phyloP scores from a whole-genome alignment of 2,113 vertebrate genomes.

The Stomatorhinus ivindoensis region DNA sequence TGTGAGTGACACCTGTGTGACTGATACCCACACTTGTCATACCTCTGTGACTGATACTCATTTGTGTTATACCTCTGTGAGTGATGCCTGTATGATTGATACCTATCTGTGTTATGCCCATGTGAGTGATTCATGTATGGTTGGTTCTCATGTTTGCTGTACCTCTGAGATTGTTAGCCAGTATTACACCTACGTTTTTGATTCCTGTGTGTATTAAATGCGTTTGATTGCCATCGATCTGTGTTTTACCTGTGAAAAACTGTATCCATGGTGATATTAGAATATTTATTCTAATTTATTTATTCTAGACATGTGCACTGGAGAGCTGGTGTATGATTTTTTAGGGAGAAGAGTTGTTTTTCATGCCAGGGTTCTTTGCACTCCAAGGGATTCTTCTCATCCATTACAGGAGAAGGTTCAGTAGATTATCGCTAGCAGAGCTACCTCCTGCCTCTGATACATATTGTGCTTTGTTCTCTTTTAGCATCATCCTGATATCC shows the following conservation, averaged over 20 bases:
- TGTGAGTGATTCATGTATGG: not conserved
- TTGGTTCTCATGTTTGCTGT: not conserved
- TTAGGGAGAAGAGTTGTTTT: not conserved
- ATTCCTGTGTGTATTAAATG: not conserved
- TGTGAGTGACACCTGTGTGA: not conserved
- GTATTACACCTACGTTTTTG: not conserved
- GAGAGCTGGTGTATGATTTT: not conserved
- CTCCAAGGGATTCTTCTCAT: not conserved
- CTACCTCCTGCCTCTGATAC: not conserved
- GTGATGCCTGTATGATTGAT: not conserved
- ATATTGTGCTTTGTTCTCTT: not conserved
- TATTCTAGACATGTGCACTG: not conserved
- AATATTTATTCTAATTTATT: not conserved
- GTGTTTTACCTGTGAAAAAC: not conserved
- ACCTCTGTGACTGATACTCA: not conserved
- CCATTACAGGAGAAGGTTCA: not conserved
- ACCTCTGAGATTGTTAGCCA: not conserved
- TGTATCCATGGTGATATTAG: not conserved
- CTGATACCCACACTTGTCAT: not conserved
- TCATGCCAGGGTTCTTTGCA: not conserved
- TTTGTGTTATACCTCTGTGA: not conserved
- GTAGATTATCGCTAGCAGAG: not conserved
- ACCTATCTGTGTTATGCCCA: not conserved
- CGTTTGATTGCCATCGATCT: not conserved
- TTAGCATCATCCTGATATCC: not conserved